Evolutionary conservation across 2,113 vertebrate species (phyloP).

Genomic region (Formicarius rufipectus): DNA sequence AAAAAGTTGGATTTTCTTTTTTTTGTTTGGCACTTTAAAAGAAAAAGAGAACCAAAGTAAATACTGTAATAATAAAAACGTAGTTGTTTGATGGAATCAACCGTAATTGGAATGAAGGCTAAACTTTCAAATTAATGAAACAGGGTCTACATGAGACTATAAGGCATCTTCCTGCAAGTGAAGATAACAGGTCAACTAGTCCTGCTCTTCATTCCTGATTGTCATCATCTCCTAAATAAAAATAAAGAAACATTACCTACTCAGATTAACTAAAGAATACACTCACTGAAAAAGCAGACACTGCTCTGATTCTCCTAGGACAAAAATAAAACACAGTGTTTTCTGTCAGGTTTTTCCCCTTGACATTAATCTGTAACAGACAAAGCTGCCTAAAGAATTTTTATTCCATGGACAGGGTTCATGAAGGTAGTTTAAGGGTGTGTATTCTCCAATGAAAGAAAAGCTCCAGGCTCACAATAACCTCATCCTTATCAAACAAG

Average conservation of each 20-base stretch:
- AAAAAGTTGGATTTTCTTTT: not conserved
- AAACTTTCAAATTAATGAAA: not conserved
- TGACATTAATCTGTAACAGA: not conserved
- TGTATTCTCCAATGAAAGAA: not conserved
- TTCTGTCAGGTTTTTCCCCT: not conserved
- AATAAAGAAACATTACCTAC: not conserved
- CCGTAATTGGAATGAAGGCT: not conserved
- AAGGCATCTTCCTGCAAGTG: not conserved
- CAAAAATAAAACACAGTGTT: not conserved
- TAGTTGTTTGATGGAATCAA: not conserved
- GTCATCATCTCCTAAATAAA: not conserved
- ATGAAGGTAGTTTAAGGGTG: not conserved
- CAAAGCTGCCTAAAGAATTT: not conserved
- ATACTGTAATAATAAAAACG: not conserved
- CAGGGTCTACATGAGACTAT: not conserved
- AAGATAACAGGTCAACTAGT: not conserved
- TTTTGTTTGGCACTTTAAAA: not conserved
- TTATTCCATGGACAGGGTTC: not conserved
- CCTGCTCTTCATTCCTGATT: not conserved
- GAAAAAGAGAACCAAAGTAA: not conserved
- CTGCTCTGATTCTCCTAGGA: not conserved
- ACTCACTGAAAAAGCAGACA: not conserved
- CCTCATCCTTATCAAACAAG: not conserved
- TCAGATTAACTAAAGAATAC: not conserved
- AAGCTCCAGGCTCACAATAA: not conserved